Evolutionary conservation across 2,113 vertebrate genomes (phyloP).

Genomic region (Otus sunia): DNA sequence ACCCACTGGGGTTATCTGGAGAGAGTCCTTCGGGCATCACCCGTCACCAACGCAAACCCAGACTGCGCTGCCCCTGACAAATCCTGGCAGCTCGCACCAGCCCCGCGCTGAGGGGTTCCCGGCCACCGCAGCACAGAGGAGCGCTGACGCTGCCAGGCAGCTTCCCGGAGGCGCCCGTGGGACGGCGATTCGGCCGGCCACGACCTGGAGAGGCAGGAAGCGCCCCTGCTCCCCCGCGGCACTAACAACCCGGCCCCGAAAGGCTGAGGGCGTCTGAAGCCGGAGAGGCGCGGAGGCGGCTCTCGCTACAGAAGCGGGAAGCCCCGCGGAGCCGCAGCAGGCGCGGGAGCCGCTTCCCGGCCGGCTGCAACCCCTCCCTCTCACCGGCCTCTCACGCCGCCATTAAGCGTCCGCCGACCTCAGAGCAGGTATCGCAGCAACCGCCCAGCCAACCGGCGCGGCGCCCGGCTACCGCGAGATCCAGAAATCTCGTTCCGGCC

Average conservation of each 20-base stretch:
- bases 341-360: too few relatives aligned
- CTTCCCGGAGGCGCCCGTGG: too few relatives aligned
- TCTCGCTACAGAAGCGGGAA: too few relatives aligned
- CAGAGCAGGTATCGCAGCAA: neutral
- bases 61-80: rapidly evolving
- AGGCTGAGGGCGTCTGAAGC: neutral
- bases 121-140: too few relatives aligned
- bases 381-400: neutral
- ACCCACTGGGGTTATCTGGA: rapidly evolving
- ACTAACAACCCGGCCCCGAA: neutral
- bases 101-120: rapidly evolving
- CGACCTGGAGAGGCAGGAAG: too few relatives aligned
- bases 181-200: rapidly evolving
- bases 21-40: too few relatives aligned
- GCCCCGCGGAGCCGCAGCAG: neutral
- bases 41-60: rapidly evolving
- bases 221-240: rapidly evolving
- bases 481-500: rapidly evolving
- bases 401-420: rapidly evolving
- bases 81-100: rapidly evolving
- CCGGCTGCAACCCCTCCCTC: rapidly evolving
- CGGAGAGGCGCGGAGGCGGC: too few relatives aligned
- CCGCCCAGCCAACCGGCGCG: rapidly evolving
- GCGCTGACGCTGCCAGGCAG: neutral
- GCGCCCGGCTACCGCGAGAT: neutral